phyloP scores from a whole-genome alignment of 2,797 vertebrate genomes.

The Mastacembelus armatus region DNA sequence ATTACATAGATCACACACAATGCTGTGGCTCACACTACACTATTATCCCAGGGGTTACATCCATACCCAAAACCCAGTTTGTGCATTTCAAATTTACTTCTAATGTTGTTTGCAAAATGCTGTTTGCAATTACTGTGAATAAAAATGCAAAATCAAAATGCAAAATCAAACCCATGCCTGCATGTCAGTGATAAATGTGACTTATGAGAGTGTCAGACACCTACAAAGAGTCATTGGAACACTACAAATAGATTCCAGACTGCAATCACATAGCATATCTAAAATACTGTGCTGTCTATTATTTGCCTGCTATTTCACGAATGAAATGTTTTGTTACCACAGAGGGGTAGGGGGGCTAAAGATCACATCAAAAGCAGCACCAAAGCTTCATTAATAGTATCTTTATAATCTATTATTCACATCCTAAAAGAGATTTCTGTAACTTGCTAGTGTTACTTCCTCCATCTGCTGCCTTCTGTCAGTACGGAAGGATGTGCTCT shows the following conservation, averaged over 20 bases:
- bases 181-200: background rate
- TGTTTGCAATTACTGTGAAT: too few species aligned
- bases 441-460: slow-evolving; percentile 1
- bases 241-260: background rate
- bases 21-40: too few species aligned
- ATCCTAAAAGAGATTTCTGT: slow-evolving; percentile 20
- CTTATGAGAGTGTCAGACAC: too few species aligned
- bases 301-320: too few species aligned
- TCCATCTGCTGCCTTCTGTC: slow-evolving; percentile 36
- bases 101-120: too few species aligned
- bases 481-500: background rate
- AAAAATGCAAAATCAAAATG: background rate
- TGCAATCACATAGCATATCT: background rate
- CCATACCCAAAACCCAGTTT: too few species aligned
- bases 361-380: slow-evolving; percentile 7
- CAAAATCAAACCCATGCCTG: background rate
- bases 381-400: slow-evolving; percentile 8
- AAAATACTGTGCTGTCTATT: background rate
- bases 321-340: too few species aligned
- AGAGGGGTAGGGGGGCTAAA: too few species aligned
- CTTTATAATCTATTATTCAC: slow-evolving; percentile 17
- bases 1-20: too few species aligned
- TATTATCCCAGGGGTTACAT: too few species aligned
- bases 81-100: too few species aligned
- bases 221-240: background rate